Conservation (phyloP, 2,797 vertebrate species). For the Gambusia yucatana region DNA sequence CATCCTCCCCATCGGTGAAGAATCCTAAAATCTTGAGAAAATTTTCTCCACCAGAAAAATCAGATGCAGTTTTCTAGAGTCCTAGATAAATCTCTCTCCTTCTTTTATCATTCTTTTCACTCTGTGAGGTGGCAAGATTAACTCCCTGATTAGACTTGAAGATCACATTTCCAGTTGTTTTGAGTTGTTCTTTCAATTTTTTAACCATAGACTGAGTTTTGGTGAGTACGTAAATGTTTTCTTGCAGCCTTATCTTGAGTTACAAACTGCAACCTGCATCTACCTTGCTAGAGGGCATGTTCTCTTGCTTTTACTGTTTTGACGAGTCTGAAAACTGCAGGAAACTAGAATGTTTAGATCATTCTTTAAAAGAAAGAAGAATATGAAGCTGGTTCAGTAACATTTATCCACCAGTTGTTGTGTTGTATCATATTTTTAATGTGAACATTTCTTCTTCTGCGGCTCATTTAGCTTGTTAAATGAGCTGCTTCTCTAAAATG, state of each 20-base stretch:
- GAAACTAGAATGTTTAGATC: neutral
- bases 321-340: neutral
- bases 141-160: neutral
- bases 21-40: too few species aligned
- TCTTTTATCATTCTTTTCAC: neutral
- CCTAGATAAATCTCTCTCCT: neutral
- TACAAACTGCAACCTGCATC: neutral
- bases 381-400: neutral
- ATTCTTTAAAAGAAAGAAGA: neutral
- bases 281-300: neutral
- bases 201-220: neutral
- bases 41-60: neutral
- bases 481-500: neutral
- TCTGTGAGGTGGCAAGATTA: neutral
- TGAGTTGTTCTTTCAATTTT: neutral
- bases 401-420: neutral
- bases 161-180: neutral
- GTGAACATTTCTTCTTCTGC: neutral
- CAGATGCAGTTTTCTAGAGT: neutral
- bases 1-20: neutral
- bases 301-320: neutral
- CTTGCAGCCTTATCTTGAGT: neutral
- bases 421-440: neutral
- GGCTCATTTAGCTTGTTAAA: too few species aligned
- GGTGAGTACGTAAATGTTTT: neutral